Evolutionary conservation across 2,113 vertebrate species (phyloP).

Genomic region (Podarcis muralis): DNA sequence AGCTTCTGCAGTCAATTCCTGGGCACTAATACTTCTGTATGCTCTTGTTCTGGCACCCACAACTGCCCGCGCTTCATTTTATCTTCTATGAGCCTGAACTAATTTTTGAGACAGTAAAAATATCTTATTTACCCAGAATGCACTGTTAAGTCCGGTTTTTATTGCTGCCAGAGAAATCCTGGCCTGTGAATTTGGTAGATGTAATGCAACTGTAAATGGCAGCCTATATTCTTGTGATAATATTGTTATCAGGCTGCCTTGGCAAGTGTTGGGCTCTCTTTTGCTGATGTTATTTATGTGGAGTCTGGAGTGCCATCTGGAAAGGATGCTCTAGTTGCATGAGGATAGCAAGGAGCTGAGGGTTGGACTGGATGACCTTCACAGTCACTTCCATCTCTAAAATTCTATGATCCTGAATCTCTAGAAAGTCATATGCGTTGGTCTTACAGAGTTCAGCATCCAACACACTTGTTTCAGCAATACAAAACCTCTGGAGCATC

Average conservation of each 20-base stretch:
- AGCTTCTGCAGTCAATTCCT: not conserved
- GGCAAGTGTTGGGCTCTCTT: not conserved
- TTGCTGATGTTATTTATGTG: not conserved
- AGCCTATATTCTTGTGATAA: not conserved
- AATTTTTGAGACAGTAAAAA: too few relatives aligned
- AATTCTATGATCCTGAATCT: not conserved
- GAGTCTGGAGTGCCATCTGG: not conserved
- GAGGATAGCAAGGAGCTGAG: too few relatives aligned
- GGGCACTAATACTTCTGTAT: too few relatives aligned
- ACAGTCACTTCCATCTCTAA: not conserved
- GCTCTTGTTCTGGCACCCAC: too few relatives aligned
- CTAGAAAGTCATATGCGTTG: slow-evolving; percentile 3
- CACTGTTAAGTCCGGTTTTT: not conserved
- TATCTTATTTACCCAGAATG: not conserved
- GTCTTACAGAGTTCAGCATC: slow-evolving; percentile 3
- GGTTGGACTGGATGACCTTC: not conserved
- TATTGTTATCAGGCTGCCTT: not conserved
- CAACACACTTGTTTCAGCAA: accelerated
- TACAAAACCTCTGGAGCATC: not conserved
- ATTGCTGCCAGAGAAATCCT: not conserved
- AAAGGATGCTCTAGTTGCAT: not conserved
- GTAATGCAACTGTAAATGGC: not conserved
- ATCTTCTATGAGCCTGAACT: too few relatives aligned
- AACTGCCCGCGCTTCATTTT: too few relatives aligned
- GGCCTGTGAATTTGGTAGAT: not conserved